Evolutionary conservation across 2,888 invertebrate genomes (phyloP), one percentile per base, ranked within the genome.

Genomic region (Agrotis exclamationis): DNA sequence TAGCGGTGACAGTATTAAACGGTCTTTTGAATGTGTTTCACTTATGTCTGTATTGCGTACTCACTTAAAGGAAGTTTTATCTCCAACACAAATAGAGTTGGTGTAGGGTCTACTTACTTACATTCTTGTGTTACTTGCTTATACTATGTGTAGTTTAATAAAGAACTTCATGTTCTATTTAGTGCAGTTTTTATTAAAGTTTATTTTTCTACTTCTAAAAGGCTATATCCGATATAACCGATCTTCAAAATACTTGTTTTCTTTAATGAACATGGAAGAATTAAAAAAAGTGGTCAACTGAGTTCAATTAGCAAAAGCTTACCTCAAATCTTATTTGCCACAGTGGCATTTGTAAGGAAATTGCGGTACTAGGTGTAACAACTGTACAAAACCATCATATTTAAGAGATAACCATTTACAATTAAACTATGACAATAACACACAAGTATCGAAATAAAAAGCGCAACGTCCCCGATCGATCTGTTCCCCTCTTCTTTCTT

Each of bases 401-500:
- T 53, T 51, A 63, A 18, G 9, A 76, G 76, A 81, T 83, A 65
- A 58, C 59, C 58, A 78, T 83, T 63, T 85, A 89, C 91, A 92
- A 93, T 93, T 91, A 92, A 93, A 90, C 90, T 89, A 91, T 89
- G 89, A 92, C 89, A 92, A 91, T 89, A 91, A 91, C 87, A 89
- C 87, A 86, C 87, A 89, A 91, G 89, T 90, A 90, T 91, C 87
- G 87, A 92, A 94, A 95, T 93, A 94, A 95, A 93, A 95, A 95
- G 94, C 95, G 95, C 95, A 95, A 93, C 92, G 94, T 93, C 88
- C 91, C 88, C 94, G 92, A 96, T 95, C 96, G 96, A 96, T 96
- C 95, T 95, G 93, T 95, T 94, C 95, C 95, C 95, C 95, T 95
- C 95, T 95, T 95, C 94, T 95, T 95, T 95, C 95, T 96, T 95